phyloP scores from a whole-genome alignment of 1,140 invertebrate genomes.

The Parasteatoda tepidariorum region DNA sequence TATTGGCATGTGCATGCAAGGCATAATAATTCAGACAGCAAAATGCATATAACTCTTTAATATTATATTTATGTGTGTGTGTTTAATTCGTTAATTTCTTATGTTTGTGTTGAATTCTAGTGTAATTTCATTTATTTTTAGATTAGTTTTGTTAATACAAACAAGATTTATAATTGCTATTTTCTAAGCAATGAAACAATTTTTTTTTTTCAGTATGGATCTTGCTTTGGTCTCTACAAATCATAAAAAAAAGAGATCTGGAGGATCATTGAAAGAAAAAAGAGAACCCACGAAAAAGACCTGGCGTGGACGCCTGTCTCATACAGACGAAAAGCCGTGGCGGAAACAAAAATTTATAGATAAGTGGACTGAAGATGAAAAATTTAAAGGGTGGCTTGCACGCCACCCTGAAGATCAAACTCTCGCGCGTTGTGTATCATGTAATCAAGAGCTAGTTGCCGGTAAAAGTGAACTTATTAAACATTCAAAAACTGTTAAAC shows the following conservation, averaged over 20 bases:
- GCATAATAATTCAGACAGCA: too few species aligned
- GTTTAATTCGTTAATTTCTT: too few species aligned
- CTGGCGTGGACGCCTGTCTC: constrained; percentile 30
- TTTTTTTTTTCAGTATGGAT: constrained; percentile 25
- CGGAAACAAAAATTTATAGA: constrained; percentile 53
- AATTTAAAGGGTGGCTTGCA: constrained; percentile 52
- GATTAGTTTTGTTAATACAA: too few species aligned
- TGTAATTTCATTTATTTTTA: too few species aligned
- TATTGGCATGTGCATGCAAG: too few species aligned
- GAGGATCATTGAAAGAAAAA: constrained; percentile 26
- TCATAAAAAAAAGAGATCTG: background rate
- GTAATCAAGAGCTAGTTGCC: constrained; percentile 55
- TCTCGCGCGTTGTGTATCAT: constrained; percentile 46
- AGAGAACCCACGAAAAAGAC: constrained; percentile 43
- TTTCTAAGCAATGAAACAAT: too few species aligned
- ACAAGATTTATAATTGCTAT: background rate
- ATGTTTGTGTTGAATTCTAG: too few species aligned
- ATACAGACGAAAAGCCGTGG: constrained; percentile 47
- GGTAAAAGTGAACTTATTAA: constrained; percentile 57
- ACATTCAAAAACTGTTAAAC: constrained; percentile 45
- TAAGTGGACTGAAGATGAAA: constrained; percentile 48
- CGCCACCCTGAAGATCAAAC: constrained; percentile 53
- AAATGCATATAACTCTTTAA: too few species aligned
- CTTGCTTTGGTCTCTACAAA: background rate
- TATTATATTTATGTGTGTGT: too few species aligned